Evolutionary conservation across 37 sponge, comb jelly and placozoan species (phyloP).

Genomic region (Eunapius fragilis): DNA sequence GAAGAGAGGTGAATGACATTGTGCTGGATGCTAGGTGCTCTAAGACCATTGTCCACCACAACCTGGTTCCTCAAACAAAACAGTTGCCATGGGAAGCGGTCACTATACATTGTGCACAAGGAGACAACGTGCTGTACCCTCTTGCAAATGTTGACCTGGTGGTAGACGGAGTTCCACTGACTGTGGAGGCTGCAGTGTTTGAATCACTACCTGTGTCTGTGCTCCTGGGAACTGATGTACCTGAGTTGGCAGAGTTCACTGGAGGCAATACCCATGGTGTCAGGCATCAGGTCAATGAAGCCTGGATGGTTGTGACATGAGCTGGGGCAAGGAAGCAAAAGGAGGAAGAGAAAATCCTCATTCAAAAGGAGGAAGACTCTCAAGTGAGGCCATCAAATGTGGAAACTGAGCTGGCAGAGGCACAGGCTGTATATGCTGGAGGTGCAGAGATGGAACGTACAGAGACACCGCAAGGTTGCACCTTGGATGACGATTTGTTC

Average conservation of each 20-base stretch:
- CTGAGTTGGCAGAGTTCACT: background rate
- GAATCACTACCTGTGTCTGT: slow-evolving; percentile 14
- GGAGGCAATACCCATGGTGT: background rate
- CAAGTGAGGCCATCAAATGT: background rate
- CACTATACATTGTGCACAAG: slow-evolving; percentile 29
- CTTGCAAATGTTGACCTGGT: slow-evolving; percentile 10
- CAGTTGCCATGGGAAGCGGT: slow-evolving; percentile 4
- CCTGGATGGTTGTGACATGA: background rate
- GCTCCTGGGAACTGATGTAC: slow-evolving; percentile 34
- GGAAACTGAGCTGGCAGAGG: background rate
- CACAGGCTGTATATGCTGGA: background rate
- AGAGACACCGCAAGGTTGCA: background rate
- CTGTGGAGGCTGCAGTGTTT: slow-evolving; percentile 7
- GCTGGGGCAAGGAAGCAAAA: slow-evolving; percentile 10
- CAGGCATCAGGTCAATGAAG: background rate
- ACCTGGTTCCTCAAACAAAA: slow-evolving; percentile 6
- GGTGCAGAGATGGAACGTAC: background rate
- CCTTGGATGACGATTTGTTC: slow-evolving; percentile 10
- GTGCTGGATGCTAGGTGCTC: slow-evolving; percentile 20
- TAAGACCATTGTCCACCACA: background rate
- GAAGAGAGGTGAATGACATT: slow-evolving; percentile 13
- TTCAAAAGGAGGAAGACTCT: background rate
- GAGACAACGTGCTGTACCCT: slow-evolving; percentile 24
- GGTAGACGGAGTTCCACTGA: background rate
- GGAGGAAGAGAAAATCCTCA: background rate